phyloP scores from a whole-genome alignment of 2,113 vertebrate species.

The Cinclus cinclus region DNA sequence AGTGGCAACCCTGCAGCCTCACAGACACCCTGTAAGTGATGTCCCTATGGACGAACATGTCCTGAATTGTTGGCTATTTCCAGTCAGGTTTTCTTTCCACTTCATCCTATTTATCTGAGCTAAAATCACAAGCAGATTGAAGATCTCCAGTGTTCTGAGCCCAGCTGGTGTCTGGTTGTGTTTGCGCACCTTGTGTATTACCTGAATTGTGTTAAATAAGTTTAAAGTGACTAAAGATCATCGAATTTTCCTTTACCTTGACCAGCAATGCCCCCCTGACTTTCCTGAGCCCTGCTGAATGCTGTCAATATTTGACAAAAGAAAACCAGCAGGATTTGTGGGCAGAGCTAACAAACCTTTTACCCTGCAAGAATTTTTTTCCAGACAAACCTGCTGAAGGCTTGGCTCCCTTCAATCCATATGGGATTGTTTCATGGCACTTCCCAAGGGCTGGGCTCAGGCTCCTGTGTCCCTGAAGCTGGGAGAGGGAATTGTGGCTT shows the following conservation, averaged over 20 bases:
- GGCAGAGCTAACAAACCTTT: not conserved
- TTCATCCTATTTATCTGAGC: not conserved
- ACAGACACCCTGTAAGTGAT: slow-evolving; percentile 50
- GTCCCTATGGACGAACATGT: accelerated
- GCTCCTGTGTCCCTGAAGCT: not conserved
- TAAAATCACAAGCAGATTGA: not conserved
- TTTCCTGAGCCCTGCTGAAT: not conserved
- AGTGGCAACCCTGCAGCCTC: slow-evolving; percentile 83
- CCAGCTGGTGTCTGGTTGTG: not conserved
- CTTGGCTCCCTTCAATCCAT: not conserved
- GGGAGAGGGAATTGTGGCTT: not conserved
- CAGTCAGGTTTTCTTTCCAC: not conserved
- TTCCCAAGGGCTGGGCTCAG: not conserved
- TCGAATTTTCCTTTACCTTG: not conserved
- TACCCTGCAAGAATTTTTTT: not conserved
- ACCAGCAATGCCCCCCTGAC: not conserved
- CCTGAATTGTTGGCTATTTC: not conserved
- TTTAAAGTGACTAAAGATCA: not conserved
- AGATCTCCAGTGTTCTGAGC: not conserved
- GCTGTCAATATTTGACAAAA: not conserved
- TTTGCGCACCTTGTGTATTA: not conserved
- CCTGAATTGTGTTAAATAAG: not conserved
- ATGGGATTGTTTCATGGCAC: not conserved
- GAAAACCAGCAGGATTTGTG: not conserved
- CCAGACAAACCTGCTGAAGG: not conserved